phyloP scores from a whole-genome alignment of 2,797 vertebrate genomes.

The Ptychobarbus kaznakovi region DNA sequence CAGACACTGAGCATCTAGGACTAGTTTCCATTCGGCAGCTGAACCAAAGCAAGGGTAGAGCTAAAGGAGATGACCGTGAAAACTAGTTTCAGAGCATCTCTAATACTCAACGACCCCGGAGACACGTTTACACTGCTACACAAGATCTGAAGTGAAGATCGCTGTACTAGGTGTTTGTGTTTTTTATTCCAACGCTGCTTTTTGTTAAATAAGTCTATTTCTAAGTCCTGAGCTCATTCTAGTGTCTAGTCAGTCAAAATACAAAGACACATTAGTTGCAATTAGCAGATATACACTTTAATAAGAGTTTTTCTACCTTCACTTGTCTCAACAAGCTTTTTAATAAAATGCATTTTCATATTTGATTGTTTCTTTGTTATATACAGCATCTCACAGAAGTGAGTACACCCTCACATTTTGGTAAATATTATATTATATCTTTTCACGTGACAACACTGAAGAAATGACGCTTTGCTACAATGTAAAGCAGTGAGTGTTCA shows the following conservation, averaged over 20 bases:
- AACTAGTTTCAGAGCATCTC: slow-evolving; percentile 40
- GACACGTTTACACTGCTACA: slow-evolving; percentile 18
- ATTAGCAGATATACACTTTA: not conserved
- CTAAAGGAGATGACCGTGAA: slow-evolving; percentile 47
- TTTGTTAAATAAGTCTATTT: not conserved
- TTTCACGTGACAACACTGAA: no score
- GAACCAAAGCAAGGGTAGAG: slow-evolving; percentile 48
- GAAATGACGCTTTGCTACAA: no score
- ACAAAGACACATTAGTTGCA: not conserved
- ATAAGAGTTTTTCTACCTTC: not conserved
- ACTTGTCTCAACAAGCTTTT: not conserved
- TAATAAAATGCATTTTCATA: not conserved
- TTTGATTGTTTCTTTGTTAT: not conserved
- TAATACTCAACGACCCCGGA: slow-evolving; percentile 9
- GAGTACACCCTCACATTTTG: no score
- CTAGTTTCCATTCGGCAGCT: slow-evolving; percentile 16
- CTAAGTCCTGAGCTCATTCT: not conserved
- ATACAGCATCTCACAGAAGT: no score
- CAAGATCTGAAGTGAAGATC: not conserved
- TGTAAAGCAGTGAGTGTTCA: no score
- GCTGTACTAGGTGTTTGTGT: not conserved
- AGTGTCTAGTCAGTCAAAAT: not conserved
- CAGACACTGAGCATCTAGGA: slow-evolving; percentile 1
- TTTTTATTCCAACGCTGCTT: not conserved
- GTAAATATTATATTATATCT: no score